A percentile compares a stretch with the other conserved stretches of the same genome.
Evolutionary conservation across 2,113 vertebrate species (phyloP).

Genomic region (Gambusia holbrooki): DNA sequence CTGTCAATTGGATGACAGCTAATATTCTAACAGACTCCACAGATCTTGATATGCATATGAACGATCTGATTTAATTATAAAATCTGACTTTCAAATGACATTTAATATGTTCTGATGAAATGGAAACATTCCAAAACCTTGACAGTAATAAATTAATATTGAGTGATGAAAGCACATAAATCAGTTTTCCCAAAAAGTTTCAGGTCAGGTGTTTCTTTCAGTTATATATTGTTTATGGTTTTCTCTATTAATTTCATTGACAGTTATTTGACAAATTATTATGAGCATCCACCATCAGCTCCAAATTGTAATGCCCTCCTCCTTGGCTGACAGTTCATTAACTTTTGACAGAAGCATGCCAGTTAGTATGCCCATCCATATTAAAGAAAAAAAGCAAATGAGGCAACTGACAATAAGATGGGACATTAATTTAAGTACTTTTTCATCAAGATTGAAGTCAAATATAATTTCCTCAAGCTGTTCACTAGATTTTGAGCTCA

Average conservation of each 20-base stretch:
- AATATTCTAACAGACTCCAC: constrained; percentile 41
- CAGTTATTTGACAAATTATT: constrained; percentile 61
- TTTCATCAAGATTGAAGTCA: background rate
- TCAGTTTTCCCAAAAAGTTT: constrained; percentile 49
- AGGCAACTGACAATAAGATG: background rate
- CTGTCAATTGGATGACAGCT: constrained; percentile 48
- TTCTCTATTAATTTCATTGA: constrained; percentile 45
- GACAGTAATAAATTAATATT: constrained; percentile 65
- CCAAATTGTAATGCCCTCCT: constrained; percentile 25
- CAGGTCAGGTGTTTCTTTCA: background rate
- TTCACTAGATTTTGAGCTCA: background rate
- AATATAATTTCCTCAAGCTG: background rate
- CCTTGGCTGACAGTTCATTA: background rate
- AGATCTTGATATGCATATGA: constrained; percentile 41
- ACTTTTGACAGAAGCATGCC: constrained; percentile 7
- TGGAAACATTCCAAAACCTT: constrained; percentile 34
- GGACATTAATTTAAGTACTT: background rate
- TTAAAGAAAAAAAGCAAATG: background rate
- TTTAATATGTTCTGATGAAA: constrained; percentile 60
- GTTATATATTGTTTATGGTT: background rate
- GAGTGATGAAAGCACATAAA: constrained; percentile 50
- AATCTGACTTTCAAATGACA: constrained; percentile 56
- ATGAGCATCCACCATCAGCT: constrained; percentile 37
- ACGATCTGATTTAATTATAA: constrained; percentile 62
- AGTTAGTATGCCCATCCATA: background rate